Evolutionary conservation across 2,797 vertebrate species (phyloP), one percentile per base, ranked within the genome.

Genomic region (Platalea minor): DNA sequence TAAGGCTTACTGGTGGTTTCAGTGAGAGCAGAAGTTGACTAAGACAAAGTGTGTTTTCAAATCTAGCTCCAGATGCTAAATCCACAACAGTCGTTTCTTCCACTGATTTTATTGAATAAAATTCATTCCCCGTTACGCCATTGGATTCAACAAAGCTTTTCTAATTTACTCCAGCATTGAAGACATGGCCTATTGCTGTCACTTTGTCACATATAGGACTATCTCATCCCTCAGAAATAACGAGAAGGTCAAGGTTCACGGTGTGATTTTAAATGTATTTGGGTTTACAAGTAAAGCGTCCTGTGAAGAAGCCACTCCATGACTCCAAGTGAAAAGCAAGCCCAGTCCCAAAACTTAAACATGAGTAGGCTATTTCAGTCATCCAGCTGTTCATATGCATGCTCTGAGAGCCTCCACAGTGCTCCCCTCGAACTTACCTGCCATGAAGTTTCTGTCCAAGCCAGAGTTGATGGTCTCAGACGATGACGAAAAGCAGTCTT

Each of bases 301-400:
- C 85, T 39, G 25, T 15, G 45, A 82, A 67, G 63, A 74, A 53
- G 43, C 45, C 69, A 20, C 33, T 33, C 46, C 31, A 33, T 2
- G 31, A 54, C 31, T 39, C 67, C 0, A 1, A 37, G 28, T 1
- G 23, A 64, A 73, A 28, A 75, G 20, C 41, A 54, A 59, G 35
- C 31, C 67, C 77, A 33, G 60, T 18, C 33, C 41, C 28, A 20
- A 50, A 51, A 45, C 46, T 4, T 17, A 45, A 31, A n/a, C 5
- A 46, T 25, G 18, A 67, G 14, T 17, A 10, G 48, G 24, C 17
- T 10, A 10, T 33, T 25, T 24, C 76, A 76, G 59, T 11, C 4
- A 1, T 33, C 18, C 37, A 29, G 41, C 21, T 69, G 61, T 29
- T n/a, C 41, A 19, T 5, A 28, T 4, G 2, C 20, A 4, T 0